A percentile compares a stretch with the other conserved stretches of the same genome.
Conservation (phyloP, 2,113 vertebrate genomes). For the Scalopus aquaticus region DNA sequence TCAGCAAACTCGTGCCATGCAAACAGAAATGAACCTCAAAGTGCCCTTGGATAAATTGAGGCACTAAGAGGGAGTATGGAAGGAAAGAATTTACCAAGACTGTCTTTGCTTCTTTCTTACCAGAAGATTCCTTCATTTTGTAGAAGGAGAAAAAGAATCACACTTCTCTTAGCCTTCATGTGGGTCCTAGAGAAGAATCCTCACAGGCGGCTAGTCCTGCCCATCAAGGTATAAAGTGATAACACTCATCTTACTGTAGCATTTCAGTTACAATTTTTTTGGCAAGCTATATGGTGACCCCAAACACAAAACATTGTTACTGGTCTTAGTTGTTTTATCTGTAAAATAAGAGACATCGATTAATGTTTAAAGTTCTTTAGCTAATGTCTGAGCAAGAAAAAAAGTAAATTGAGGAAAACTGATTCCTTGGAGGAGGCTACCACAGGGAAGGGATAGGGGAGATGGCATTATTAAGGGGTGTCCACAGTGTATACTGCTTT, state of each 20-base stretch:
- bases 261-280: background rate
- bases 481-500: too few relatives aligned
- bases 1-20: background rate
- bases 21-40: background rate
- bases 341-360: too few relatives aligned
- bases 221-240: background rate
- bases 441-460: too few relatives aligned
- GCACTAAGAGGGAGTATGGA: background rate
- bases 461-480: too few relatives aligned
- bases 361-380: too few relatives aligned
- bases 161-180: background rate
- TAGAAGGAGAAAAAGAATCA: background rate
- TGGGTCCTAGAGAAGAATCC: background rate
- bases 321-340: too few relatives aligned
- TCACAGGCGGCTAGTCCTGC: background rate
- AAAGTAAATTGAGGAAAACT: too few relatives aligned
- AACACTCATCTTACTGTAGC: background rate
- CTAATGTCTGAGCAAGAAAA: too few relatives aligned
- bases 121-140: background rate
- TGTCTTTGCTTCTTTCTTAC: background rate
- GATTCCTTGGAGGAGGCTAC: too few relatives aligned
- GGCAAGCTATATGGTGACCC: background rate
- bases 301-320: too few relatives aligned
- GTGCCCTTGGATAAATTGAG: background rate
- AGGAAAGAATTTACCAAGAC: background rate